Percentiles rank a stretch among this genome's conserved stretches.
Evolutionary conservation across 92 coral and sea anemone genomes (phyloP).

Genomic region (Porites evermanni): DNA sequence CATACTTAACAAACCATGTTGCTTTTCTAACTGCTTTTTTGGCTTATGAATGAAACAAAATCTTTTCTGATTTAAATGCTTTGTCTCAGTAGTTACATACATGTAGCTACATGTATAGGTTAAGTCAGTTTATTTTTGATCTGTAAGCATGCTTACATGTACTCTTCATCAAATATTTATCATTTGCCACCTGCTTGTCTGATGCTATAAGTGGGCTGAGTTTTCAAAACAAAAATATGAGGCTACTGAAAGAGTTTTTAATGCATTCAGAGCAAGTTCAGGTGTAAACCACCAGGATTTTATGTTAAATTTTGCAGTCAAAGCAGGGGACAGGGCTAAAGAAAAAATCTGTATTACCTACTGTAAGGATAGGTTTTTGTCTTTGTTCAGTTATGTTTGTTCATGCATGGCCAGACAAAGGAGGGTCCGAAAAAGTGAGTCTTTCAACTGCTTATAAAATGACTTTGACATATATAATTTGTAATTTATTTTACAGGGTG

Average conservation of each 20-base stretch:
- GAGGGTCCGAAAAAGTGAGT: constrained; percentile 31
- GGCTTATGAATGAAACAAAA: not conserved
- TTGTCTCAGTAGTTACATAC: not conserved
- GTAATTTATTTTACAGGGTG: too few species aligned
- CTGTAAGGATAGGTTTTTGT: not conserved
- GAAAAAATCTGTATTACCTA: too few species aligned
- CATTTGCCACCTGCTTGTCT: constrained; percentile 39
- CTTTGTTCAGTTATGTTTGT: constrained; percentile 27
- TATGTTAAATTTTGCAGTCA: not conserved
- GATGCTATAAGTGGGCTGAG: constrained; percentile 54
- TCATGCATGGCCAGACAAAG: constrained; percentile 49
- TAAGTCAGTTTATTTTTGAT: not conserved
- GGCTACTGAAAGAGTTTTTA: constrained; percentile 2
- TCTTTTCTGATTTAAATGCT: not conserved
- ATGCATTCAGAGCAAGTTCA: constrained; percentile 1
- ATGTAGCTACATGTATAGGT: not conserved
- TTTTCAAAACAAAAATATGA: constrained; percentile 43
- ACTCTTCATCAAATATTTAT: constrained; percentile 20
- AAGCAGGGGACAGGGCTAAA: not conserved
- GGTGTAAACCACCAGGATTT: not conserved
- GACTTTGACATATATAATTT: too few species aligned
- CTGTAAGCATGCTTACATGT: constrained; percentile 10
- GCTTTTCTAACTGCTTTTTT: not conserved
- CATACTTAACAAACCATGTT: too few species aligned
- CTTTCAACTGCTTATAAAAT: not conserved